These are phyloP conservation scores for Sericinus montela DNA, from an alignment of 2,888 invertebrate species.

Conservation along the genomic window DNA sequence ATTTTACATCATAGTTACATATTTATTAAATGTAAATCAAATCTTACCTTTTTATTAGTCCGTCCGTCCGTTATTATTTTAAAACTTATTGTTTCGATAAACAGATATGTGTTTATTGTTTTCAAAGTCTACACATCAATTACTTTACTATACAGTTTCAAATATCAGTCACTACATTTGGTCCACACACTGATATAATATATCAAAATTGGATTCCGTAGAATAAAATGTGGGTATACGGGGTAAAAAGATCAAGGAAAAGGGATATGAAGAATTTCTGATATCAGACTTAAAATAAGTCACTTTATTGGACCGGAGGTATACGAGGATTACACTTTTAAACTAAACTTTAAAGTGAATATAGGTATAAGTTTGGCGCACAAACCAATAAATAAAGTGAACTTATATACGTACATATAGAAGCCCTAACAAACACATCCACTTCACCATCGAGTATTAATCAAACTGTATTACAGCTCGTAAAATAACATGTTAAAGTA, in stretches of 20 bases:
- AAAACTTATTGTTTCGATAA: too few relatives aligned
- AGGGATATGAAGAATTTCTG: conserved; percentile 36
- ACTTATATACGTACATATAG: conserved; percentile 5
- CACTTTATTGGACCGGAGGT: conserved; percentile 65
- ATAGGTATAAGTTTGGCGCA: conserved; percentile 4
- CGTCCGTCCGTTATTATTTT: too few relatives aligned
- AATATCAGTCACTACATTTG: conserved; percentile 5
- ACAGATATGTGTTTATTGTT: too few relatives aligned
- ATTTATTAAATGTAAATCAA: too few relatives aligned
- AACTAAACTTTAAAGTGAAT: background rate
- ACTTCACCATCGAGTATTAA: conserved; percentile 34
- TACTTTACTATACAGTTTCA: too few relatives aligned
- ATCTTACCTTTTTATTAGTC: too few relatives aligned
- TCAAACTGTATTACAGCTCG: conserved; percentile 14
- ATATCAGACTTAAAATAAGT: conserved; percentile 57
- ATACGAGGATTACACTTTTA: conserved; percentile 1
- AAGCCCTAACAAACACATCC: conserved; percentile 25
- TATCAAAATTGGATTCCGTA: conserved; percentile 4
- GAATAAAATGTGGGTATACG: conserved; percentile 1
- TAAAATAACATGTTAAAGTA: background rate
- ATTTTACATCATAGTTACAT: too few relatives aligned
- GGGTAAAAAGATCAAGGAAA: conserved; percentile 20
- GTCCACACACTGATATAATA: conserved; percentile 4
- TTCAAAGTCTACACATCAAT: too few relatives aligned
- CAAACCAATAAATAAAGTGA: conserved; percentile 1